Percentiles rank a stretch among this genome's conserved stretches.
phyloP scores from a whole-genome alignment of 2,797 vertebrate genomes.

The Karalla daura region DNA sequence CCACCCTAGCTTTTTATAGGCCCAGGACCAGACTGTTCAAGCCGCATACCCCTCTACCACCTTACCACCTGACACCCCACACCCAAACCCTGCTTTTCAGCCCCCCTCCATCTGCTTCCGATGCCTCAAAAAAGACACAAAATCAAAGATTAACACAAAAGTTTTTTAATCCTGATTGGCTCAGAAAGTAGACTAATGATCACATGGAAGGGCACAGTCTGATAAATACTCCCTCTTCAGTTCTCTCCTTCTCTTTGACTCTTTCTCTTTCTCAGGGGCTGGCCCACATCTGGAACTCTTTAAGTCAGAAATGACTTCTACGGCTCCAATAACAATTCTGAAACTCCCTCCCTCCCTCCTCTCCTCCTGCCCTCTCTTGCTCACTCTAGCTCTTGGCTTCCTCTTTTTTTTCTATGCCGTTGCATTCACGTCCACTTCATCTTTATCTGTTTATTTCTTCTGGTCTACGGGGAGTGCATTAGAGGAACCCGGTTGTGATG shows the following conservation, averaged over 20 bases:
- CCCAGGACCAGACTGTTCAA: slow-evolving; percentile 38
- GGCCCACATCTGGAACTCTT: slow-evolving; percentile 88
- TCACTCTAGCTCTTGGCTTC: slow-evolving; percentile 41
- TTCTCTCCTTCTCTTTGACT: slow-evolving; percentile 35
- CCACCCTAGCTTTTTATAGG: slow-evolving; percentile 76
- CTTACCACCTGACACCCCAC: slow-evolving; percentile 77
- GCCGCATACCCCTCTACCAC: slow-evolving; percentile 70
- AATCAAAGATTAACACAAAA: slow-evolving; percentile 16
- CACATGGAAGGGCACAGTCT: slow-evolving; percentile 40
- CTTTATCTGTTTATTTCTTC: slow-evolving; percentile 79
- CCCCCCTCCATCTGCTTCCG: not conserved
- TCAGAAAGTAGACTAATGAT: slow-evolving; percentile 36
- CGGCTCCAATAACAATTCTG: slow-evolving; percentile 84
- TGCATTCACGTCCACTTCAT: slow-evolving; percentile 61
- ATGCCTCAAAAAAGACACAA: slow-evolving; percentile 7
- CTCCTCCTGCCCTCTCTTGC: slow-evolving; percentile 52
- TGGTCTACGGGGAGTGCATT: slow-evolving; percentile 72
- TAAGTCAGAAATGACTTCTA: slow-evolving; percentile 84
- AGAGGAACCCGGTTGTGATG: slow-evolving; percentile 65
- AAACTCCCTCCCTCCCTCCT: slow-evolving; percentile 53
- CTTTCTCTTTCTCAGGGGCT: slow-evolving; percentile 64
- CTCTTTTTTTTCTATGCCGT: slow-evolving; percentile 37
- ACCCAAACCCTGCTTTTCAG: slow-evolving; percentile 48
- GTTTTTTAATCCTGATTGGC: slow-evolving; percentile 28
- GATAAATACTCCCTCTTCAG: slow-evolving; percentile 58